Evolutionary conservation across 2,113 vertebrate genomes (phyloP).

Genomic region (Ardeotis arabs): DNA sequence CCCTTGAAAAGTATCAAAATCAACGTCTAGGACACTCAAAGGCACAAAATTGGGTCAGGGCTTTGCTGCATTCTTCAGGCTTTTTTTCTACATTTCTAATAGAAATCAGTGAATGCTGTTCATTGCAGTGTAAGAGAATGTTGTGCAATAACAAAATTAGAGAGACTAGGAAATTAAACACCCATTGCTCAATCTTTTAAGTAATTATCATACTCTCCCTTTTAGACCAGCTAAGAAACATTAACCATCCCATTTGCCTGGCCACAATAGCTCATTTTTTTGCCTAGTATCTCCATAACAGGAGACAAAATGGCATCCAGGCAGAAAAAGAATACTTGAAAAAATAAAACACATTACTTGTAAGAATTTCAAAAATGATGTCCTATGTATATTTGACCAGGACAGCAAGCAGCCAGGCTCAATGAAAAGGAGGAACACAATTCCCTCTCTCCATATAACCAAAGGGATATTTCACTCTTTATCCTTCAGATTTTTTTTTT

Average conservation of each 20-base stretch:
- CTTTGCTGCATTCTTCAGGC: background rate
- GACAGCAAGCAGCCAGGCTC: background rate
- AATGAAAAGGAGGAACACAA: background rate
- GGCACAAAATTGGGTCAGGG: accelerated
- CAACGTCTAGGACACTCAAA: background rate
- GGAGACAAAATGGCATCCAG: background rate
- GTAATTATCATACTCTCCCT: background rate
- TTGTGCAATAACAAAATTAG: background rate
- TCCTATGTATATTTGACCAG: background rate
- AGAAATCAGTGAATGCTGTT: background rate
- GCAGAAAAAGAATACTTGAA: background rate
- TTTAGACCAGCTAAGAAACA: background rate
- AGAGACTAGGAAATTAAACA: background rate
- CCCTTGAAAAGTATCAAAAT: background rate
- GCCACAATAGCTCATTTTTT: background rate
- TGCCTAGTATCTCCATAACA: background rate
- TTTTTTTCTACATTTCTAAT: background rate
- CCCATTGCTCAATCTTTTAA: background rate
- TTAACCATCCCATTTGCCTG: background rate
- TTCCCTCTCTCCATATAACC: background rate
- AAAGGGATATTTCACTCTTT: background rate
- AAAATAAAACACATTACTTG: background rate
- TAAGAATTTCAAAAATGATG: background rate
- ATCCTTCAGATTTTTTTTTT: background rate
- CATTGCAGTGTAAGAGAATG: background rate